Conservation (phyloP, 2,113 vertebrate genomes). For the Rhea pennata region DNA sequence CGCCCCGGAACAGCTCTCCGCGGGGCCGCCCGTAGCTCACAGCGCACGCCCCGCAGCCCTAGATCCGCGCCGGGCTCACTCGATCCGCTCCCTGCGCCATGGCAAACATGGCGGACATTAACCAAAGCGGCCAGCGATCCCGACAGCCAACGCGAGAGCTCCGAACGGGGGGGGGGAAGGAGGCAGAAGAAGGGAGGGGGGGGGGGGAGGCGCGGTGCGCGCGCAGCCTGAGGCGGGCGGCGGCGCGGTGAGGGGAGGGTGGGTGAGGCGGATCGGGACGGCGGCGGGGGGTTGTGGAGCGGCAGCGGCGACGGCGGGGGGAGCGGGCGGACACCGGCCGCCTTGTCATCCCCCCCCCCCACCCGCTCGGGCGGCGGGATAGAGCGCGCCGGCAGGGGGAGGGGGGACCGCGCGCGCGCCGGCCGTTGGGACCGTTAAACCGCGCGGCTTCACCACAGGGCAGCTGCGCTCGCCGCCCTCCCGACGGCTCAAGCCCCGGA, state of each 20-base stretch:
- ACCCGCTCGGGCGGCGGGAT: not conserved
- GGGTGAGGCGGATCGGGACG: not conserved
- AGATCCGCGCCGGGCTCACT: slow-evolving; percentile 83
- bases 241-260: not conserved
- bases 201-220: not conserved
- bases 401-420: too few relatives aligned
- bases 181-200: not conserved
- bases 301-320: too few relatives aligned
- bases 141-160: slow-evolving; percentile 86
- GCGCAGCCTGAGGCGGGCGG: slow-evolving; percentile 45
- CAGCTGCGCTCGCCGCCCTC: too few relatives aligned
- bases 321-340: too few relatives aligned
- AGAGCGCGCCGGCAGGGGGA: not conserved
- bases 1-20: slow-evolving; percentile 76
- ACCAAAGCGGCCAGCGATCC: slow-evolving; percentile 88
- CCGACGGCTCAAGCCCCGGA: too few relatives aligned
- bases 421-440: too few relatives aligned
- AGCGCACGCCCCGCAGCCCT: slow-evolving; percentile 76
- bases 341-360: too few relatives aligned
- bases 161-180: not conserved
- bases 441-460: too few relatives aligned
- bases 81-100: slow-evolving; percentile 87
- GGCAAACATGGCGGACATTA: slow-evolving; percentile 97
- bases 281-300: not conserved
- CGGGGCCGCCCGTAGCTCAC: slow-evolving; percentile 68